Evolutionary conservation across 2,888 invertebrate genomes (phyloP).

Genomic region (Odontomyia ornata): DNA sequence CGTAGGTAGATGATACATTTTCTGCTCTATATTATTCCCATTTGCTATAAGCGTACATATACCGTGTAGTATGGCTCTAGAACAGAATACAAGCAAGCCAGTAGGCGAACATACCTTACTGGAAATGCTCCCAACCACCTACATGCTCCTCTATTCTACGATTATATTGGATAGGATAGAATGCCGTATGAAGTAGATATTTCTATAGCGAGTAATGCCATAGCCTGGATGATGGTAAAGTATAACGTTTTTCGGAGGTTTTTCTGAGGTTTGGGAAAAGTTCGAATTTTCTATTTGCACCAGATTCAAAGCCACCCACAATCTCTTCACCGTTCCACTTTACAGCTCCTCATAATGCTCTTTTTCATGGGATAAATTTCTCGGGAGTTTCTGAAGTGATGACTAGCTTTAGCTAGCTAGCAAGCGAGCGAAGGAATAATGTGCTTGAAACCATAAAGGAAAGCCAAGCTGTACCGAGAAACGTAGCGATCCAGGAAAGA

Average conservation of each 20-base stretch:
- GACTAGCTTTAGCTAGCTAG: too few relatives aligned
- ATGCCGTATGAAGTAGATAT: slow-evolving; percentile 1
- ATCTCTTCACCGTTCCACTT: neutral
- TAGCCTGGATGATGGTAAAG: slow-evolving; percentile 6
- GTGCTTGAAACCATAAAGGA: neutral
- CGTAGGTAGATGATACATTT: slow-evolving; percentile 44
- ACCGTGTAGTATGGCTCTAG: neutral
- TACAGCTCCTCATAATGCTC: slow-evolving; percentile 5
- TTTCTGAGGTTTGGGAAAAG: slow-evolving; percentile 40
- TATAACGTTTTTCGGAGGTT: slow-evolving; percentile 41
- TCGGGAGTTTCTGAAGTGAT: slow-evolving; percentile 26
- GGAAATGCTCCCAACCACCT: slow-evolving; percentile 24
- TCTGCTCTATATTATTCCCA: slow-evolving; percentile 33
- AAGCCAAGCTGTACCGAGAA: neutral
- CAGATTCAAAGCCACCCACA: slow-evolving; percentile 14
- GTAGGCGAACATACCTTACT: neutral
- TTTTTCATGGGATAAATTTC: slow-evolving; percentile 30
- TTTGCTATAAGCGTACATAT: slow-evolving; percentile 23
- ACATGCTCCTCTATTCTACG: neutral
- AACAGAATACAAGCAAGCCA: neutral
- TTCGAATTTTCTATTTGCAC: slow-evolving; percentile 35
- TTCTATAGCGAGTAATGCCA: slow-evolving; percentile 20
- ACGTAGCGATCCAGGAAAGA: neutral
- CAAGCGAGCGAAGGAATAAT: neutral
- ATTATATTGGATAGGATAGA: slow-evolving; percentile 26